Evolutionary conservation across 1,140 invertebrate species (phyloP).

Genomic region (Drosophila tristis): DNA sequence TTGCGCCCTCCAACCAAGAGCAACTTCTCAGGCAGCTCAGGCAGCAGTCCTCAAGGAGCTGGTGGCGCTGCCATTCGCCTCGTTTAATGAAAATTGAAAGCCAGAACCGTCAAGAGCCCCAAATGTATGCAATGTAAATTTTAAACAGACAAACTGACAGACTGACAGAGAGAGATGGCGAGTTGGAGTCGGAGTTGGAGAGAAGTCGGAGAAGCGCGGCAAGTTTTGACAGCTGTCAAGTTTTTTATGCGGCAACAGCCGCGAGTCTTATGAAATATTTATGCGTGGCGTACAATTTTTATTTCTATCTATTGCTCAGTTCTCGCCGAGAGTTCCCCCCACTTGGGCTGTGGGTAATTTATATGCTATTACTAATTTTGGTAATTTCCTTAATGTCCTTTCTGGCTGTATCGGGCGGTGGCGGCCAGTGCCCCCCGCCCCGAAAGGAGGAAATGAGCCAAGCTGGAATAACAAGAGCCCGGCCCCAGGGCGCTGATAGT

Average conservation of each 20-base stretch:
- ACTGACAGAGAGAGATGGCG: background rate
- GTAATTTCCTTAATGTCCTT: conserved; percentile 82
- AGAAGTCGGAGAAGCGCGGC: conserved; percentile 11
- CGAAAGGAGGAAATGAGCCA: conserved; percentile 66
- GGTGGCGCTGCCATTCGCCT: conserved; percentile 11
- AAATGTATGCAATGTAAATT: conserved; percentile 67
- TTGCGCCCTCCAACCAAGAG: conserved; percentile 41
- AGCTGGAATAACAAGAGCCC: conserved; percentile 76
- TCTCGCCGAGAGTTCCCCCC: background rate
- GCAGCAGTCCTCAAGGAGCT: conserved; percentile 50
- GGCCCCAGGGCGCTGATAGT: conserved; percentile 75
- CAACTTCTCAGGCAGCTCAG: conserved; percentile 45
- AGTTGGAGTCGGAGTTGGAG: background rate
- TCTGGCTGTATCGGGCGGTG: conserved; percentile 49
- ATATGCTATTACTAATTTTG: conserved; percentile 72
- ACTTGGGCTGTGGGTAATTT: conserved; percentile 42
- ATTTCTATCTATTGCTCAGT: conserved; percentile 45
- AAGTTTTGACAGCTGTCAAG: conserved; percentile 79
- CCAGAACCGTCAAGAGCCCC: background rate
- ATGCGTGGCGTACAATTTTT: conserved; percentile 67
- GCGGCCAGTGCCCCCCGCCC: conserved; percentile 8
- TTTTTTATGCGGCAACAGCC: conserved; percentile 58
- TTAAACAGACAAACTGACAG: conserved; percentile 49
- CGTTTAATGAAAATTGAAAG: conserved; percentile 61
- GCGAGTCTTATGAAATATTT: conserved; percentile 78